These are phyloP conservation scores for Microctonus aethiopoides DNA, from an alignment of 2,888 invertebrate genomes.

Conservation along the genomic window DNA sequence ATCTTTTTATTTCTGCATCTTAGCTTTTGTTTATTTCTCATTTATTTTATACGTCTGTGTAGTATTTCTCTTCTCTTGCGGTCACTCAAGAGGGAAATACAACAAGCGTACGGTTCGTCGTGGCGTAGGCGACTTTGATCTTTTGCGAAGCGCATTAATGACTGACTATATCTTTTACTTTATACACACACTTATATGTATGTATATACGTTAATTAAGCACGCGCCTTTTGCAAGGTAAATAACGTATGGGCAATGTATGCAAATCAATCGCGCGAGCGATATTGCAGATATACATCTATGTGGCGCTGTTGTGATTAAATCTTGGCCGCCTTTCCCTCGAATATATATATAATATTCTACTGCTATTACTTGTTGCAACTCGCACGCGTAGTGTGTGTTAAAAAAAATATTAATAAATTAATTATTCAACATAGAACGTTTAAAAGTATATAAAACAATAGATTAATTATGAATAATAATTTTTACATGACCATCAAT, in stretches of 20 bases:
- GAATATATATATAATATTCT: neutral
- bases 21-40: constrained; percentile 4
- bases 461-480: neutral
- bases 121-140: constrained; percentile 30
- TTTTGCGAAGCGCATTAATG: constrained; percentile 38
- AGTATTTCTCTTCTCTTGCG: neutral
- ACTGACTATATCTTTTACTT: constrained; percentile 30
- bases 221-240: constrained; percentile 43
- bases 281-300: constrained; percentile 37
- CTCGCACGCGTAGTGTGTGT: neutral
- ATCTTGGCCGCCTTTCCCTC: constrained; percentile 25
- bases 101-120: neutral
- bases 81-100: neutral
- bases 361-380: neutral
- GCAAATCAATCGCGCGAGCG: constrained; percentile 45
- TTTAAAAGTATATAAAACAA: neutral
- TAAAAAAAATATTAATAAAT: too few relatives aligned
- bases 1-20: neutral
- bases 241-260: constrained; percentile 39
- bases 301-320: constrained; percentile 37
- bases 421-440: neutral
- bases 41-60: constrained; percentile 13
- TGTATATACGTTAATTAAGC: constrained; percentile 44
- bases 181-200: neutral
- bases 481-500: neutral